Conservation (phyloP, 2,113 vertebrate species). For the Poecilia latipinna region DNA sequence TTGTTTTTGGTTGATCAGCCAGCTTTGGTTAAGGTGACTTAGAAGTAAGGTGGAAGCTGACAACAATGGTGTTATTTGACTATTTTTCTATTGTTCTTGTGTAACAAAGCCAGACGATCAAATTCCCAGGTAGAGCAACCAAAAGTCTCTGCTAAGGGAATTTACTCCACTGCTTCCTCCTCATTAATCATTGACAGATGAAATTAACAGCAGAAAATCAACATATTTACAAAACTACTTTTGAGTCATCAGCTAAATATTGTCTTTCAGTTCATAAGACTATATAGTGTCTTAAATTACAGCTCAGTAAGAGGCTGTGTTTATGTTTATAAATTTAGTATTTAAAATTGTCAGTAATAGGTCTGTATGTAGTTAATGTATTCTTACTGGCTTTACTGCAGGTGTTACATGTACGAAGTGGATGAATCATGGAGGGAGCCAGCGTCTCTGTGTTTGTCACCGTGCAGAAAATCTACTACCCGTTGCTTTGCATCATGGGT, state of each 20-base stretch:
- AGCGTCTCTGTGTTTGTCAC: conserved; percentile 57
- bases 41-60: neutral
- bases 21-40: neutral
- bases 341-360: no score
- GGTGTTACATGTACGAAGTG: conserved; percentile 37
- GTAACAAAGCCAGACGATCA: neutral
- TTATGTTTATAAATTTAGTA: neutral
- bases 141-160: neutral
- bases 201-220: neutral
- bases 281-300: neutral
- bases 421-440: conserved; percentile 70
- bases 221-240: neutral
- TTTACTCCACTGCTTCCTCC: neutral
- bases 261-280: neutral
- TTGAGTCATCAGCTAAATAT: conserved; percentile 2
- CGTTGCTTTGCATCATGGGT: conserved; percentile 77
- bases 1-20: neutral
- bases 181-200: neutral
- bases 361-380: neutral
- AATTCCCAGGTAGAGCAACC: neutral
- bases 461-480: conserved; percentile 82
- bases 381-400: conserved; percentile 69
- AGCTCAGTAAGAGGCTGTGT: neutral
- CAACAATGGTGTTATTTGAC: no score
- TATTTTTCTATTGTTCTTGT: neutral